Base-by-base conservation (phyloP, 2,797 vertebrate genomes). In the Lithobates pipiens region DNA sequence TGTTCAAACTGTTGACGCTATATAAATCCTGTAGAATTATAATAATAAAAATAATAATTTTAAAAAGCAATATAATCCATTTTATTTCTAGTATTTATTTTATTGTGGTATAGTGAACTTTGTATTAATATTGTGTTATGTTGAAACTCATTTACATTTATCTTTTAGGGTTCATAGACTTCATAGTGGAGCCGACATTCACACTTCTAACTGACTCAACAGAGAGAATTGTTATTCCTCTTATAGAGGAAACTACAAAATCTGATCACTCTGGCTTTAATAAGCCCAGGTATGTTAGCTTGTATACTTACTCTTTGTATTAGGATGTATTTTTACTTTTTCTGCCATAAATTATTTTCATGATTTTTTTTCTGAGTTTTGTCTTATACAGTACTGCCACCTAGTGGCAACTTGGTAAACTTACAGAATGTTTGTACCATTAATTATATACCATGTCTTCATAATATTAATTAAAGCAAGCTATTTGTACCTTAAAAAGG, bases 161-260 rank as follows among this genome's bases (percentile, higher is more conserved):
- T 61, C 4, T 61, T 61, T 71, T 89, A 99, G 98, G 98, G 88
- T 99, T 99, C 90, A 99, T 99, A 80, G 98, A 99, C 94, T 99
- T 99, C 93, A 99, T 99, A 61, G 98, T 99, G 88, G 98, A 99
- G 91, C 98, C 98, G 65, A 99, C 98, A 0, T 98, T 99, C 95
- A 96, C 96, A 83, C 96, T 99, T 86, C 95, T 99, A 89, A 95
- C 97, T 16, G 98, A 99, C 92, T 96, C 96, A 25, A 97, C 97
- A 87, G 98, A 99, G 93, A 99, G 97, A 94, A 98, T 99, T 89
- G 96, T 99, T 90, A 95, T 94, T 92, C 98, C 98, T 95, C 95
- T 99, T 93, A 97, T 97, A 94, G 97, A 98, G 93, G 98, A 99
- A 95, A 95, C 96, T 0, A 94, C 95, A 84, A 95, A 95, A 91